Base-by-base conservation (phyloP, 92 coral and sea anemone species). In the Epizoanthus stellaris region DNA sequence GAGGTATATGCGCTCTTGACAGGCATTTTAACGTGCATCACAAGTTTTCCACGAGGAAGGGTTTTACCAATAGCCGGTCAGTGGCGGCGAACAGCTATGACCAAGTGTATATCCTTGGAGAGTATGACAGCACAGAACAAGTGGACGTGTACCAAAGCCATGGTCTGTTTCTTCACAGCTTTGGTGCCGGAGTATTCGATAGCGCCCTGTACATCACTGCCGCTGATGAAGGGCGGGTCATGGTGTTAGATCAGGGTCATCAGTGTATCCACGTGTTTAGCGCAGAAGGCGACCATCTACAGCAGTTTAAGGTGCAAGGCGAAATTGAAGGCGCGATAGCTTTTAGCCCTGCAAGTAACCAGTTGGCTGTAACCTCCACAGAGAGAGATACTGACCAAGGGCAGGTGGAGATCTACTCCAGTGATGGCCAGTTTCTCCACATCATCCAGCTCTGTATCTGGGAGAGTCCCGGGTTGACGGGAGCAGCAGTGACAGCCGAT, bases 321-420 rank as follows among this genome's bases (percentile, higher is more conserved):
- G 83, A 79, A 79, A 20, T 64, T 58, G 83, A 79, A 8, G 83
- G 83, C 23, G 72, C 72, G 60, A 3, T 79, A 43, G 16, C 72
- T 20, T 79, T 79, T 63, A 43, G 72, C 65, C 83, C 64, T 42
- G 83, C 72, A 63, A 79, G 12, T 64, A 42, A 79, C 21, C 40
- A 61, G 20, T 8, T 79, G 49, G 83, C 83, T 45, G 62, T 79
- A 57, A 79, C 83, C 59, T 62, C 83, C 42, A 8, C 61, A 57
- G 34, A 47, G 20, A 70, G 83, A 21, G 83, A 79, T 59, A 79
- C 83, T 30, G 83, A 79, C 21, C 83, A 63, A 62, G 83, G 83
- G n/a, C 60, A 79, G 83, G 72, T 45, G 6, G 72, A 79, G 38
- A 63, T 79, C 49, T 79, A 79, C 72, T 42, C 59, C 67, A 62